Conservation (phyloP, 37 sponge, comb jelly and placozoan species). For the Ianthella basta region DNA sequence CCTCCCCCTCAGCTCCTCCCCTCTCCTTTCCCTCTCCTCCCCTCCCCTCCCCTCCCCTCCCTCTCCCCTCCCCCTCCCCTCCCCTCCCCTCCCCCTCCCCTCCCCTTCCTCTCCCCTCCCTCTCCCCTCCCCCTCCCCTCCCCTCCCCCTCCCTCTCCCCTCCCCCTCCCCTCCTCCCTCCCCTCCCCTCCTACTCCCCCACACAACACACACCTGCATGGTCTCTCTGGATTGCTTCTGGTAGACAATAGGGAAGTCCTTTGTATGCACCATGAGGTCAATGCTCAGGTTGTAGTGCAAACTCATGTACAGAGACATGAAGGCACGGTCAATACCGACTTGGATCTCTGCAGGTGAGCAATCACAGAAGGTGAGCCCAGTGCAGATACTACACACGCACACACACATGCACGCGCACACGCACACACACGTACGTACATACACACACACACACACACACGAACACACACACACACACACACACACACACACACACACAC, state of each 20-base stretch:
- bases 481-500: conserved; percentile 18
- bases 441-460: conserved; percentile 3
- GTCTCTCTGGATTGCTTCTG: conserved; percentile 51
- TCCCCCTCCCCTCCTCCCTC: too few species aligned
- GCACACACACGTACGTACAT: conserved; percentile 6
- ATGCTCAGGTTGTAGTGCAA: conserved; percentile 24
- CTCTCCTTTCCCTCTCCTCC: too few species aligned
- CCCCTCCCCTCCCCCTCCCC: too few species aligned
- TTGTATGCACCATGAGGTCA: conserved; percentile 35
- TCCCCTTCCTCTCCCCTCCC: too few species aligned
- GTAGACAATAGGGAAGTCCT: conserved; percentile 60
- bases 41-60: too few species aligned
- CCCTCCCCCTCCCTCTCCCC: too few species aligned
- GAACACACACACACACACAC: conserved; percentile 17
- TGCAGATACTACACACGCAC: not conserved
- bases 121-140: too few species aligned
- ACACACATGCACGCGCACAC: not conserved
- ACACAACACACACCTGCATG: conserved; percentile 48
- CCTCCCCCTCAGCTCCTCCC: too few species aligned
- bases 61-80: too few species aligned
- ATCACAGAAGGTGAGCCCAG: not conserved
- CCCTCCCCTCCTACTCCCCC: not conserved
- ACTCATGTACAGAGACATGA: conserved; percentile 49
- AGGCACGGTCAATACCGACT: conserved; percentile 48
- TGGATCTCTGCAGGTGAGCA: conserved; percentile 58